Base-by-base conservation (phyloP, 2,797 vertebrate species). In the Mormyrus proboscirostris region DNA sequence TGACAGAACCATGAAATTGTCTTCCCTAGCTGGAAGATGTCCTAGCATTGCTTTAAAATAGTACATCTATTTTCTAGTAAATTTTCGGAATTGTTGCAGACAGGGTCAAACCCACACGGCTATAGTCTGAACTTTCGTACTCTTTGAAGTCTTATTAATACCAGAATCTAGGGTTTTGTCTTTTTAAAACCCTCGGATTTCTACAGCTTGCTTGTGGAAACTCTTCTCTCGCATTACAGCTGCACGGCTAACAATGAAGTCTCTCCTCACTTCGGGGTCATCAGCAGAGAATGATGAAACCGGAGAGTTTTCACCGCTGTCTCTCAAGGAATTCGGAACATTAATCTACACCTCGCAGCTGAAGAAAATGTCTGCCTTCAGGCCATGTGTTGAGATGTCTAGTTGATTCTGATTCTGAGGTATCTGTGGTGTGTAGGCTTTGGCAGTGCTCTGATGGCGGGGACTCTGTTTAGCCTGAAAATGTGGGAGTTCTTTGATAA, bases 401-500 rank as follows among this genome's bases (percentile, higher is more conserved):
- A n/a, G 73, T 8, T 79, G 73, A 79, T 79, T 16, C 38, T 12
- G 14, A 38, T 44, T 79, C 38, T 76, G 29, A 76, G 16, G 33
- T 38, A 76, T 2, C 33, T 44, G 73, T n/a, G 2, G 73, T 44
- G 38, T 79, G 73, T 79, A 44, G 73, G 73, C 38, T 79, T n/a
- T 44, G 73, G 10, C 69, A 38, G 29, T 41, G 12, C 14, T 76
- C 29, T 76, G 69, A 76, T 41, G 69, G 38, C 1, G 38, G 2
- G 73, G 38, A 79, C 38, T 79, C 38, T 44, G 73, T n/a, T 79
- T 79, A 79, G 73, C 33, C 38, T 79, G 73, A 44, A 79, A 79
- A 79, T 79, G 73, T 79, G 73, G 73, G 73, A 79, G 33, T 79
- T 79, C 73, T 79, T 79, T 79, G 73, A 79, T 79, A 16, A 44